A percentile compares a stretch with the other conserved stretches of the same genome.
These are phyloP conservation scores for Reticulitermes lucifugus DNA, from an alignment of 2,888 invertebrate genomes.

Conservation along the genomic window DNA sequence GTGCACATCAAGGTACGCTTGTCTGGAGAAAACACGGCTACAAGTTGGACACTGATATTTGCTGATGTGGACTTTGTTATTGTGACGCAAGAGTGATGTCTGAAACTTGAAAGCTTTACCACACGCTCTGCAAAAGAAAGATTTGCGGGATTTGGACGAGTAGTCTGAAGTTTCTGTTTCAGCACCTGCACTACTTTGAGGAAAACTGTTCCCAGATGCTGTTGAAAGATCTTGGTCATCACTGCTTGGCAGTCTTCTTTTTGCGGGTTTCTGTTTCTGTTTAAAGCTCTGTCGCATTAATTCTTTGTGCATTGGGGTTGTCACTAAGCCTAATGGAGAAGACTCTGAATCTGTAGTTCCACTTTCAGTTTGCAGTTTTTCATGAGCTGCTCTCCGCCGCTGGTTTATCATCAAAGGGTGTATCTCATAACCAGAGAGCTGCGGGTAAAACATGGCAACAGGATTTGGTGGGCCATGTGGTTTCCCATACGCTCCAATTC, in stretches of 20 bases:
- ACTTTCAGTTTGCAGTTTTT: conserved; percentile 41
- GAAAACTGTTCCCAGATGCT: conserved; percentile 34
- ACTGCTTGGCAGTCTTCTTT: conserved; percentile 17
- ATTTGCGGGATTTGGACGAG: conserved; percentile 54
- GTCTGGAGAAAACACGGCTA: conserved; percentile 57
- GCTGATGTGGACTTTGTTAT: conserved; percentile 57
- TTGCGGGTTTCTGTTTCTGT: conserved; percentile 43
- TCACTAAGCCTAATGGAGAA: conserved; percentile 40
- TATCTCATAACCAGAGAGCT: conserved; percentile 55
- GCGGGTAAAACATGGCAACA: conserved; percentile 56
- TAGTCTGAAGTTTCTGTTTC: conserved; percentile 48
- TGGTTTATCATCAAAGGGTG: conserved; percentile 54
- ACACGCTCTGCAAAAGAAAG: conserved; percentile 56
- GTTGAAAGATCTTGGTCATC: conserved; percentile 39
- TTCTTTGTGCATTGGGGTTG: conserved; percentile 38
- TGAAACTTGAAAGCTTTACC: conserved; percentile 57
- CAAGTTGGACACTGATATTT: conserved; percentile 57
- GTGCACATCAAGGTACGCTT: conserved; percentile 57
- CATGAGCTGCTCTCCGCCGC: conserved; percentile 47
- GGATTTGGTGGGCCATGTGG: conserved; percentile 52
- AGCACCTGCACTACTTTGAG: conserved; percentile 16
- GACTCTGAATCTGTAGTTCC: conserved; percentile 34
- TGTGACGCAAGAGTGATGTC: conserved; percentile 57
- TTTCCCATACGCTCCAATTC: conserved; percentile 51
- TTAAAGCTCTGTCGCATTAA: conserved; percentile 39